Evolutionary conservation across 2,113 vertebrate species (phyloP).

Genomic region (Solea solea): DNA sequence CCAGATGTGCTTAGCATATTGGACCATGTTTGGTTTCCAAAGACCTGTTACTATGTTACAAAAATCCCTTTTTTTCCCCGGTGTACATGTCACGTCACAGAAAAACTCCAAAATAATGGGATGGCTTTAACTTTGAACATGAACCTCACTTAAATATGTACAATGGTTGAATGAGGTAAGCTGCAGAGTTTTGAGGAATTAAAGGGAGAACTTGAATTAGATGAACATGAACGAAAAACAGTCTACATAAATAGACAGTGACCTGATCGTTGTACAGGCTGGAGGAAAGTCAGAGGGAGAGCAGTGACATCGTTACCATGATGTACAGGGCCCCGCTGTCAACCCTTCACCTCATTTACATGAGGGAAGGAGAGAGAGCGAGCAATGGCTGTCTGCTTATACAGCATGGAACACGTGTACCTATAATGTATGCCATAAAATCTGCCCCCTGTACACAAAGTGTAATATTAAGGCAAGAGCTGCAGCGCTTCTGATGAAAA

Average conservation of each 20-base stretch:
- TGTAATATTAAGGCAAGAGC: neutral
- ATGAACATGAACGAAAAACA: too few species aligned
- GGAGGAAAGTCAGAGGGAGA: constrained; percentile 16
- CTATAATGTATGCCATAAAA: neutral
- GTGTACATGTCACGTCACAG: too few species aligned
- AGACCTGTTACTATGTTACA: too few species aligned
- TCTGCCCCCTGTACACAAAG: neutral
- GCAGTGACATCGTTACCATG: constrained; percentile 35
- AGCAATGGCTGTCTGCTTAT: neutral
- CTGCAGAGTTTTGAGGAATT: too few species aligned
- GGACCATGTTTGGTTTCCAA: too few species aligned
- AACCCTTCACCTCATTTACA: constrained; percentile 5
- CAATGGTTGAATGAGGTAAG: too few species aligned
- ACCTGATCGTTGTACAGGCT: constrained; percentile 19
- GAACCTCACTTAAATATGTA: too few species aligned
- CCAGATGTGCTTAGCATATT: too few species aligned
- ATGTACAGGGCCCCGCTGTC: constrained; percentile 18
- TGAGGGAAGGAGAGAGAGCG: neutral
- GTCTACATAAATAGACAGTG: neutral
- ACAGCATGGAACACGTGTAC: neutral
- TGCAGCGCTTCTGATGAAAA: neutral
- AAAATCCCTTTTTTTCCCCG: too few species aligned
- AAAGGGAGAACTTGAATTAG: too few species aligned
- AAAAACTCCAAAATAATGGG: too few species aligned
- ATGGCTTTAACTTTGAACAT: too few species aligned